Percentiles rank a stretch among this genome's conserved stretches.
These are phyloP conservation scores for Salminus brasiliensis DNA, from an alignment of 2,113 vertebrate species.

Conservation along the genomic window DNA sequence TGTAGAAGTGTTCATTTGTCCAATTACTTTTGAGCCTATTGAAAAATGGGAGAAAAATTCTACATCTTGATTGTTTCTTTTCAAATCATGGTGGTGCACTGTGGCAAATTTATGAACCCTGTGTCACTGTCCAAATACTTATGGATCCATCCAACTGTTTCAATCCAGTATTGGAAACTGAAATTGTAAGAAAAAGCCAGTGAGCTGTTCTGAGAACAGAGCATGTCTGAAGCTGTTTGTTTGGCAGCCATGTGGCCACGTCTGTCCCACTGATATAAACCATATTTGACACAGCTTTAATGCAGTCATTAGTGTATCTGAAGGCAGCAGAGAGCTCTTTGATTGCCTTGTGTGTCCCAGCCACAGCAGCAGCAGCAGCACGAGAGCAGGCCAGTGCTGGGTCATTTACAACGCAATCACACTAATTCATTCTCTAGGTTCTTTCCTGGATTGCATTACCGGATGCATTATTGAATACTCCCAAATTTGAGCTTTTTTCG, in stretches of 20 bases:
- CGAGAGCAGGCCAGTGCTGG: constrained; percentile 6
- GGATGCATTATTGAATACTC: not conserved
- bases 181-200: not conserved
- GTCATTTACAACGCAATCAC: constrained; percentile 51
- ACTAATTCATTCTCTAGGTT: constrained; percentile 36
- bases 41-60: too few species aligned
- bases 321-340: constrained; percentile 34
- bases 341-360: constrained; percentile 26
- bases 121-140: too few species aligned
- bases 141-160: too few species aligned
- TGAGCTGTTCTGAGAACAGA: not conserved
- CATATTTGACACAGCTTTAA: constrained; percentile 41
- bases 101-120: too few species aligned
- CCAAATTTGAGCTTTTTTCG: not conserved
- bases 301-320: constrained; percentile 50
- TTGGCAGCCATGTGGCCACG: constrained; percentile 21
- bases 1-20: too few species aligned
- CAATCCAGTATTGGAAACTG: too few species aligned
- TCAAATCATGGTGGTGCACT: too few species aligned
- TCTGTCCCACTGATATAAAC: constrained; percentile 50
- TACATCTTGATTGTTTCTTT: too few species aligned
- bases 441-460: constrained; percentile 42
- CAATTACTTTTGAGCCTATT: too few species aligned
- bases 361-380: not conserved
- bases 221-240: not conserved